Base-by-base conservation (phyloP, 1,140 invertebrate species). In the Protaetia brevitarsis region DNA sequence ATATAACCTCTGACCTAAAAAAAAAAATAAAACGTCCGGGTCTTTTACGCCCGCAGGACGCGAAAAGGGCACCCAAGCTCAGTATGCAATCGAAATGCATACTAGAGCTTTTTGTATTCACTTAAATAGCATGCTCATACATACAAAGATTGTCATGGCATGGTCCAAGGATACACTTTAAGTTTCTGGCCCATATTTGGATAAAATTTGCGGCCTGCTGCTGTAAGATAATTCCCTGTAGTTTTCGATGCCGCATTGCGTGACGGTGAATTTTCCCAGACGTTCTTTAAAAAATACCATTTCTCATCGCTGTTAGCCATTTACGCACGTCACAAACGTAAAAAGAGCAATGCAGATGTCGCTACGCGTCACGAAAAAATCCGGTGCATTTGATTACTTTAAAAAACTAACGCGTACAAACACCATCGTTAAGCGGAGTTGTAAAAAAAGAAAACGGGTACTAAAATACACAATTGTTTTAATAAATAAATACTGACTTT, bases 161-260 rank as follows among this genome's bases (percentile, higher is more conserved):
- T 58, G 60, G 30, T 57, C 31, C 57, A 83, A 83, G 82, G 78
- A 88, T 94, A 96, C 93, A 97, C 94, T 85, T 93, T 88, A 66
- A 98, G 84, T 68, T 92, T 84, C 82, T 97, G 94, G 69, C 96
- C 96, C 93, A 98, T 97, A 81, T 98, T 83, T 98, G 95, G 72
- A 98, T 98, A 68, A 98, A 89, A 84, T 96, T 96, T 16, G 96
- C 95, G 71, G 95, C 94, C 82, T 97, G 94, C 82, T 98, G 96
- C 75, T 85, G 82, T 95, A 95, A 45, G 89, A 91, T 66, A 97
- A 80, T 84, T 98, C 96, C 82, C 95, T 95, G 82, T 95, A 93
- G 73, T 85, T 83, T 80, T 95, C 92, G 81, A 95, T 90, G 71
- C 94, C 94, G 82, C 86, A 88, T 86, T 86, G 89, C 82, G 86